Conservation (phyloP, 2,113 vertebrate genomes). For the Hippopotamus amphibius region DNA sequence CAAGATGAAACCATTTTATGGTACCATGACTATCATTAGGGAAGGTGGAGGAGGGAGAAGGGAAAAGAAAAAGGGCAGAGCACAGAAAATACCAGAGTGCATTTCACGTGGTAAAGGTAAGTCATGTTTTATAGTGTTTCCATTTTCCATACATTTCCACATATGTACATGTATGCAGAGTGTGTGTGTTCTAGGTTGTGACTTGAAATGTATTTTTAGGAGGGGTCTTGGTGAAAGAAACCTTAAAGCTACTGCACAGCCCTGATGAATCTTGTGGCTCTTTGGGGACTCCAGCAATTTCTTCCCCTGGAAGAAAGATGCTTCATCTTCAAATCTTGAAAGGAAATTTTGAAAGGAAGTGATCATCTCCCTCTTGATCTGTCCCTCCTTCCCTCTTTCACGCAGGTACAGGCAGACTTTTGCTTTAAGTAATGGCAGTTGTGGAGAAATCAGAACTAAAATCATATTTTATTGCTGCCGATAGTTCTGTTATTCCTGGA, state of each 20-base stretch:
- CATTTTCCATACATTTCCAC: neutral
- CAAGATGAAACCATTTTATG: neutral
- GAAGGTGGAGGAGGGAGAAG: neutral
- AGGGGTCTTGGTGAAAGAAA: neutral
- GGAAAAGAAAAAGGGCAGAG: neutral
- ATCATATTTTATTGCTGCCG: neutral
- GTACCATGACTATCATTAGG: neutral
- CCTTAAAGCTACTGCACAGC: neutral
- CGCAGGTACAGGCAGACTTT: neutral
- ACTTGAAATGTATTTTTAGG: slow-evolving; percentile 45
- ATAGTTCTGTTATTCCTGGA: neutral
- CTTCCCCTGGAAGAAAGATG: neutral
- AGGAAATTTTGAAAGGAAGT: slow-evolving; percentile 11
- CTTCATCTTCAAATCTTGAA: slow-evolving; percentile 13
- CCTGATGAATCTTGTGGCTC: neutral
- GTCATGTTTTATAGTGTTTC: neutral
- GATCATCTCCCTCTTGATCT: neutral
- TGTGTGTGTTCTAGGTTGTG: neutral
- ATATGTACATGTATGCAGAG: neutral
- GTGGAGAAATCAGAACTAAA: slow-evolving; percentile 30
- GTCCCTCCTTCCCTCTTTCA: neutral
- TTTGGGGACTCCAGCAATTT: neutral
- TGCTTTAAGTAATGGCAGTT: neutral
- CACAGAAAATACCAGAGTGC: neutral
- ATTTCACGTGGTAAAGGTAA: neutral